These are phyloP conservation scores for Drosophila longiperda DNA, from an alignment of 2,888 invertebrate species.

Conservation along the genomic window DNA sequence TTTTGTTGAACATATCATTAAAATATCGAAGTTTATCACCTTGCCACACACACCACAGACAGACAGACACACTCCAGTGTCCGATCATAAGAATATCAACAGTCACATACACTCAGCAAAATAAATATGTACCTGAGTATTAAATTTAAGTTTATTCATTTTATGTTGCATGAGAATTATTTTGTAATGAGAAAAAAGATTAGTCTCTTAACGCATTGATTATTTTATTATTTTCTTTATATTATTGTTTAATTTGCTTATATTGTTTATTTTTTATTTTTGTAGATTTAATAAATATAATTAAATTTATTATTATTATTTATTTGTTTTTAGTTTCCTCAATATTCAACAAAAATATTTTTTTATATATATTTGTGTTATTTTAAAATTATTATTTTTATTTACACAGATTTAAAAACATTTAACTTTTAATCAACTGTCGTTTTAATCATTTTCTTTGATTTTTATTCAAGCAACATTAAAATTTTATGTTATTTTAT, in stretches of 20 bases:
- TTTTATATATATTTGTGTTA: too few relatives aligned
- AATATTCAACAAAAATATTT: neutral
- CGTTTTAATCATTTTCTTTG: neutral
- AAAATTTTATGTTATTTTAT: too few relatives aligned
- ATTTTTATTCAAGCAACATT: neutral
- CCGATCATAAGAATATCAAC: constrained; percentile 23
- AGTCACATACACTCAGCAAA: constrained; percentile 10
- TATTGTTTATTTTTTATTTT: neutral
- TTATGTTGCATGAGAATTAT: neutral
- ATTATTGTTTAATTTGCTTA: neutral
- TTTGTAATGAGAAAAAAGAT: neutral
- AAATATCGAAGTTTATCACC: constrained; percentile 81
- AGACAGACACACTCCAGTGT: constrained; percentile 12
- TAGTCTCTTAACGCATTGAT: neutral
- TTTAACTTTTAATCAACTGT: too few relatives aligned
- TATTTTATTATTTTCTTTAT: neutral
- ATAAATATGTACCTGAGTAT: neutral
- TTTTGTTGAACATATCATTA: constrained; percentile 83
- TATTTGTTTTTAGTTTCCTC: neutral
- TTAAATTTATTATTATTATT: neutral
- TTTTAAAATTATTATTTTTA: neutral
- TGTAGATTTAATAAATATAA: neutral
- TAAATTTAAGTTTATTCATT: neutral
- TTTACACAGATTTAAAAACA: neutral
- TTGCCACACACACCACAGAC: constrained; percentile 68